Base-by-base conservation (phyloP, 2,888 invertebrate genomes). In the Argynnis bischoffii region DNA sequence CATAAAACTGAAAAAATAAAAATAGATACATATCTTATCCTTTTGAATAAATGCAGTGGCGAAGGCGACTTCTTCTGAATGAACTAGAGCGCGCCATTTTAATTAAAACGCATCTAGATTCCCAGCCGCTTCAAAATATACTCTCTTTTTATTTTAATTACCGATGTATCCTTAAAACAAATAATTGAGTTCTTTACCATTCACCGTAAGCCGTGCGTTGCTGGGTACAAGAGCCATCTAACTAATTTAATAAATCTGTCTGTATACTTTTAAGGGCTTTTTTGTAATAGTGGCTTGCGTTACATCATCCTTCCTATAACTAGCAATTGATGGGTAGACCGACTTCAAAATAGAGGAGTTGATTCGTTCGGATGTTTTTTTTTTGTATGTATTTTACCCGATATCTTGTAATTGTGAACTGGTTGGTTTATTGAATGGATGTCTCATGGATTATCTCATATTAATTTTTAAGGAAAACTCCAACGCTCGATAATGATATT, bases 81-180 rank as follows among this genome's bases (percentile, higher is more conserved):
- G 63, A 75, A 75, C 71, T 73, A 74, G 74, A 70, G 75, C 75
- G 73, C 16, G 63, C 56, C 66, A 69, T 75, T 75, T 75, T 75
- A 75, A 75, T 75, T 75, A 75, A 75, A 73, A 65, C 70, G 66
- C 73, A 72, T 71, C 73, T 73, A 67, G 70, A 73, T 70, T 64
- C 64, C 69, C 53, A 68, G 60, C 70, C 35, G 21, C 65, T 55
- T 47, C 63, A 35, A 60, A 60, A 54, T 64, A 67, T 61, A 54
- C 59, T 55, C 55, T 18, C 48, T 54, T 67, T 67, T 64, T 59
- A 69, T 69, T 71, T 66, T 66, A 66, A 69, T 59, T 59, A 47
- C 47, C 47, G 47, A 59, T 47, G 47, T 11, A 13, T 11, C 26
- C 57, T n/a, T 59, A 47, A 26, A 26, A 47, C 15, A 15, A n/a